Conservation (phyloP, 2,888 invertebrate species). For the Eulithis prunata region DNA sequence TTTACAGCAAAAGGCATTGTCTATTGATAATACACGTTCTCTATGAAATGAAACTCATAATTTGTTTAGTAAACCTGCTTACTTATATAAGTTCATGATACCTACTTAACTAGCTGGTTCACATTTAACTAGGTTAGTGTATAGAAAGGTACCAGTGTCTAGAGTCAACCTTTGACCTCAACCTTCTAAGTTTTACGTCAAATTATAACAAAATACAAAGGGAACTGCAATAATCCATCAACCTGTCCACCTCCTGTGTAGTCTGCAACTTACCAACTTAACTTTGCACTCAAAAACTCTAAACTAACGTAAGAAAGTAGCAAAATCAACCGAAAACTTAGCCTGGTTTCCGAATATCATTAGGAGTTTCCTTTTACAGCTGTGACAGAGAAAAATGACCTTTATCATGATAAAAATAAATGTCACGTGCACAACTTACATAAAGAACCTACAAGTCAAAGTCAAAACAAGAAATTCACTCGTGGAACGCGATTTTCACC, state of each 20-base stretch:
- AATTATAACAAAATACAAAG: conserved; percentile 61
- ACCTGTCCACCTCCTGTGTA: conserved; percentile 55
- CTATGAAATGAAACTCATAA: too few relatives aligned
- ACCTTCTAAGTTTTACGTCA: conserved; percentile 33
- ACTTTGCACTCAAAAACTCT: conserved; percentile 43
- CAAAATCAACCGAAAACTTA: conserved; percentile 47
- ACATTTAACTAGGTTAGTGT: too few relatives aligned
- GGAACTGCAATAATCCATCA: conserved; percentile 68
- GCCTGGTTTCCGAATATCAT: conserved; percentile 58
- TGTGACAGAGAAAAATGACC: conserved; percentile 47
- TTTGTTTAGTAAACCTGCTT: too few relatives aligned
- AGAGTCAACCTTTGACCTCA: conserved; percentile 4
- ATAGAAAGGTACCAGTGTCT: too few relatives aligned
- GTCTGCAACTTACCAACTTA: conserved; percentile 53
- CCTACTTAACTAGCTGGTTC: too few relatives aligned
- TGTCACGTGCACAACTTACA: conserved; percentile 35
- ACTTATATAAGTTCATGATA: too few relatives aligned
- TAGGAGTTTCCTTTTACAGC: conserved; percentile 45
- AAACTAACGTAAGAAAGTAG: conserved; percentile 36
- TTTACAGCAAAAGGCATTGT: too few relatives aligned
- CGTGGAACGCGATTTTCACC: conserved; percentile 10
- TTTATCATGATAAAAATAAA: conserved; percentile 46
- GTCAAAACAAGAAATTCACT: conserved; percentile 44
- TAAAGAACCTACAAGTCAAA: conserved; percentile 38
- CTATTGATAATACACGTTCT: too few relatives aligned